Base-by-base conservation (phyloP, 2,113 vertebrate genomes). In the Ibidorhyncha struthersii region DNA sequence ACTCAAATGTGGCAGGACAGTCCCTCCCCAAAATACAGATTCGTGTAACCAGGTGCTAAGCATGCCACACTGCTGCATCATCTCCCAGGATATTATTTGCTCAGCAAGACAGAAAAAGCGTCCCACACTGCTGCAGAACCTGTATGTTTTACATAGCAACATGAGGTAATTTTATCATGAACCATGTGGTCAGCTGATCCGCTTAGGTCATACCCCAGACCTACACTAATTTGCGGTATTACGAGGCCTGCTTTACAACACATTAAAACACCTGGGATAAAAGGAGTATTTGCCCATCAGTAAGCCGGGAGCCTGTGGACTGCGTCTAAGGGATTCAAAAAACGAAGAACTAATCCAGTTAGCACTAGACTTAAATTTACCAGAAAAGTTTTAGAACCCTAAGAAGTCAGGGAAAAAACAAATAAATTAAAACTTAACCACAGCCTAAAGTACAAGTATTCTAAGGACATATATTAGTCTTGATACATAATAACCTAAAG, bases 121-220 rank as follows among this genome's bases (percentile, higher is more conserved):
- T n/a, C 36, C 86, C 67, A 26, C 41, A 11, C 26, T 82, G 86
- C 89, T 79, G 96, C 91, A 90, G 71, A 92, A 91, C 93, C 76
- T 84, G 93, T 19, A 61, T 61, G 74, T 69, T 89, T 86, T 18
- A 76, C 84, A 89, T 21, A 56, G 73, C 86, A 76, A 47, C 38
- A n/a, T 4, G 30, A 9, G 45, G 63, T 38, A 20, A 73, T 67
- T 91, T 91, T 45, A 14, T 56, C 32, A 18, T 50, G 53, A 92
- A 66, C 82, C 87, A 32, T 0, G 22, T 94, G 58, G 53, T 90
- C 94, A 93, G 67, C 71, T 89, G 71, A 90, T 56, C 40, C 6
- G 2, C 38, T n/a, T 67, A 22, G 61, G 61, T 79, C 90, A 94
- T 4, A 34, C 65, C 25, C 66, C 67, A 78, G 25, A 63, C 26